Base-by-base conservation (phyloP, 1,140 invertebrate species). In the Pogonomyrmex barbatus region DNA sequence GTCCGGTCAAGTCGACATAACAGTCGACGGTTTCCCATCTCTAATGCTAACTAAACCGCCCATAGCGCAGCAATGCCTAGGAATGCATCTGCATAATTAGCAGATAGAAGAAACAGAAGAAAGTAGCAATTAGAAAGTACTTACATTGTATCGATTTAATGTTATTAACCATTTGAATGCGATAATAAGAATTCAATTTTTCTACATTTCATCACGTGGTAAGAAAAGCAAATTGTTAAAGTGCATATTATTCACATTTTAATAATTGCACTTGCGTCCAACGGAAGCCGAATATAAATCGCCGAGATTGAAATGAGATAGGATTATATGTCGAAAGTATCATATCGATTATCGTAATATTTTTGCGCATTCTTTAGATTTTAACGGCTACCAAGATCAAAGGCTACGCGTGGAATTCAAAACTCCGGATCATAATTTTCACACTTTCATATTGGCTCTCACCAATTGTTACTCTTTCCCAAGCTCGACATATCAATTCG, bases 111-210 rank as follows among this genome's bases (percentile, higher is more conserved):
- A 47, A 58, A 56, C 45, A 30, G 63, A 83, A 50, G 79, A 83
- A 83, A 83, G 79, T 54, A 60, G 56, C 68, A 83, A 83, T 83
- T 83, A 83, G 79, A 83, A 83, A 83, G 79, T 39, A 58, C 63
- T 71, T 58, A 47, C 12, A 82, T 75, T 83, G 79, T 83, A 56
- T 73, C 68, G 47, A 83, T 83, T 82, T 71, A 45, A 73, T 2
- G 8, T 42, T 70, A 33, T 70, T 24, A 50, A 56, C 14, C 14
- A 10, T 70, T 45, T 12, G 54, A 84, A 63, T 75, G 68, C 14
- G 47, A 42, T 42, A 39, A 5, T 60, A 73, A 73, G 58, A 17
- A 42, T 12, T 24, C 45, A 54, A 54, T 36, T 24, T 3, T 3
- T 39, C 14, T 3, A 24, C 24, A 24, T 24, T 24, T 24, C 24